Evolutionary conservation across 2,113 vertebrate species (phyloP).

Genomic region (Asarcornis scutulata): DNA sequence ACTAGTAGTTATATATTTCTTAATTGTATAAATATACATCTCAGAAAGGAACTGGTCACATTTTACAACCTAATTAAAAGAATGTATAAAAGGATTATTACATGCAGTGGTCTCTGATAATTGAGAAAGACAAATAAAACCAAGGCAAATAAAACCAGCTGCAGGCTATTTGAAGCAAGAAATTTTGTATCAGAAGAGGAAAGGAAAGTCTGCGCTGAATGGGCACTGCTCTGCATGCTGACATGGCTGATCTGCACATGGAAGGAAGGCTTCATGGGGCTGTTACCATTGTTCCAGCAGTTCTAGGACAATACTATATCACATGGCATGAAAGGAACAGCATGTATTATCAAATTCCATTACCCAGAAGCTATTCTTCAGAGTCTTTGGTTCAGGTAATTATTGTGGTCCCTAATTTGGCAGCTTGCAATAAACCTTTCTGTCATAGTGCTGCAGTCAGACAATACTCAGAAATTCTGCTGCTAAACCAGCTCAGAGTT

Average conservation of each 20-base stretch:
- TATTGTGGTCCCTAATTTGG: neutral
- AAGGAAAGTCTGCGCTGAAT: neutral
- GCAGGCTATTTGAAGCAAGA: neutral
- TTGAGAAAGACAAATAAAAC: constrained; percentile 7
- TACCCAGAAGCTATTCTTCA: neutral
- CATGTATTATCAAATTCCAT: neutral
- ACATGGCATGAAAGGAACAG: neutral
- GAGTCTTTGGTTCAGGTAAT: neutral
- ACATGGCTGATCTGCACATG: neutral
- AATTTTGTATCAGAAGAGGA: neutral
- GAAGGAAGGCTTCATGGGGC: neutral
- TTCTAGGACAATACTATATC: neutral
- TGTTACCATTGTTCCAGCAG: neutral
- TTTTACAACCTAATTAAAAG: constrained; percentile 50
- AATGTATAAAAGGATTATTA: constrained; percentile 21
- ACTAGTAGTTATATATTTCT: neutral
- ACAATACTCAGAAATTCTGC: neutral
- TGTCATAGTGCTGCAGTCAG: neutral
- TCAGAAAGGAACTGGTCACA: neutral
- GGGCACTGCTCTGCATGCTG: neutral
- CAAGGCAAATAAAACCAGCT: neutral
- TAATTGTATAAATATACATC: constrained; percentile 35
- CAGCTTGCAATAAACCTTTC: neutral
- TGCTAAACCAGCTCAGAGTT: neutral
- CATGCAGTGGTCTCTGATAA: constrained; percentile 8